Conservation (phyloP, 1,140 invertebrate genomes). For the Microplitis mediator region DNA sequence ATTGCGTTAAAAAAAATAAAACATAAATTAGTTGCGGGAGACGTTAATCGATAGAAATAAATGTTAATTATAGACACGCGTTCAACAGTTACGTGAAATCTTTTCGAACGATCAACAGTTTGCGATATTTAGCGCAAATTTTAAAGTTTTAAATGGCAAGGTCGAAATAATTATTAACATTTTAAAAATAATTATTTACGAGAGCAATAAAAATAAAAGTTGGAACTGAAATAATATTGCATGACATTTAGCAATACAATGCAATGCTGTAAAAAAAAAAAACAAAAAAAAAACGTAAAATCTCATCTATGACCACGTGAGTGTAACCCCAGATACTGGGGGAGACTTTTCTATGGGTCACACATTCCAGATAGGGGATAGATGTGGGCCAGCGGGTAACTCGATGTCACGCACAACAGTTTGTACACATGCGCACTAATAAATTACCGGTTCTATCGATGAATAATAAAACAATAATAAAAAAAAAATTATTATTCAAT, state of each 20-base stretch:
- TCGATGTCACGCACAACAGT: constrained; percentile 13
- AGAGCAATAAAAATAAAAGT: too few species aligned
- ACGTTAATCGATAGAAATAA: constrained; percentile 21
- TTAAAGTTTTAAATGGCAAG: not conserved
- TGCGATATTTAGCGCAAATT: not conserved
- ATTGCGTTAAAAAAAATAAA: not conserved
- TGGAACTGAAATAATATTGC: not conserved
- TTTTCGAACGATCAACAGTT: constrained; percentile 1
- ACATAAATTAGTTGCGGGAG: not conserved
- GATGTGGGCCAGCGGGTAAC: constrained; percentile 31
- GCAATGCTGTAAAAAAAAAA: too few species aligned
- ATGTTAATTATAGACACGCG: constrained; percentile 21
- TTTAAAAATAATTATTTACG: not conserved
- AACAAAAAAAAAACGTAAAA: not conserved
- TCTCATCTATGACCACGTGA: constrained; percentile 6
- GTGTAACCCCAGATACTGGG: constrained; percentile 32
- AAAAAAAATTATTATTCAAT: not conserved
- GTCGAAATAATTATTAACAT: constrained; percentile 6
- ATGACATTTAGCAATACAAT: constrained; percentile 1
- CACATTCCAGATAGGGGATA: constrained; percentile 11
- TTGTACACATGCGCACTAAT: constrained; percentile 17
- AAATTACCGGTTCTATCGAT: not conserved
- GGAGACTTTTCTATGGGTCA: constrained; percentile 26
- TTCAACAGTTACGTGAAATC: not conserved
- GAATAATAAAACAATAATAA: not conserved